These are phyloP conservation scores for Lysandra bellargus DNA, from an alignment of 2,888 invertebrate species.

Conservation along the genomic window DNA sequence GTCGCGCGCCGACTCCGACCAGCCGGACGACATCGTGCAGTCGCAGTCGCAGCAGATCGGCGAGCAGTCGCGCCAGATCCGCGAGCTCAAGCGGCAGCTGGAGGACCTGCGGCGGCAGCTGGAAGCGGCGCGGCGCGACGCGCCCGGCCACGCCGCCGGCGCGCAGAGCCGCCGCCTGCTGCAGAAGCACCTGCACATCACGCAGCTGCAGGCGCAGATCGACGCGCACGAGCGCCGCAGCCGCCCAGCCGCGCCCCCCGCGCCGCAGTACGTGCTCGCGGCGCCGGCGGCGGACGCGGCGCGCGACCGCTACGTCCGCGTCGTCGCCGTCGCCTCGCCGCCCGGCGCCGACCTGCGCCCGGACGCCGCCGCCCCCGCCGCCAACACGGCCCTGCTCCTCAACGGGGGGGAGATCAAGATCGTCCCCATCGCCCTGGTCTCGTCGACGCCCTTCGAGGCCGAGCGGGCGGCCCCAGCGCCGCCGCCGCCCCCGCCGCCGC, in stretches of 20 bases:
- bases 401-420: slow-evolving; percentile 78
- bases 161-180: slow-evolving; percentile 75
- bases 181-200: slow-evolving; percentile 82
- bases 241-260: slow-evolving; percentile 57
- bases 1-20: slow-evolving; percentile 62
- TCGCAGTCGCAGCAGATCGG: slow-evolving; percentile 92
- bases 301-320: slow-evolving; percentile 59
- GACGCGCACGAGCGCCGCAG: slow-evolving; percentile 79
- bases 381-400: slow-evolving; percentile 81
- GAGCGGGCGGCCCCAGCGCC: slow-evolving; percentile 58
- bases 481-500: slow-evolving; percentile 59
- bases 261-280: slow-evolving; percentile 56
- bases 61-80: slow-evolving; percentile 90
- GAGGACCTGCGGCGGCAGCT: slow-evolving; percentile 89
- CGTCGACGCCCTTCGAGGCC: slow-evolving; percentile 67
- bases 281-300: slow-evolving; percentile 55
- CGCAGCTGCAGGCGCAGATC: slow-evolving; percentile 81
- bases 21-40: slow-evolving; percentile 86
- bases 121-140: slow-evolving; percentile 83
- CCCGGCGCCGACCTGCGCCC: slow-evolving; percentile 41
- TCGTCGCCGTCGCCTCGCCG: slow-evolving; percentile 62
- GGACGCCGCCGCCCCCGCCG: slow-evolving; percentile 50
- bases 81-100: slow-evolving; percentile 90
- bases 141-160: slow-evolving; percentile 74
- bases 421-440: slow-evolving; percentile 74